These are phyloP conservation scores for Cephus rjabovi DNA, from an alignment of 2,888 invertebrate species.

Conservation along the genomic window DNA sequence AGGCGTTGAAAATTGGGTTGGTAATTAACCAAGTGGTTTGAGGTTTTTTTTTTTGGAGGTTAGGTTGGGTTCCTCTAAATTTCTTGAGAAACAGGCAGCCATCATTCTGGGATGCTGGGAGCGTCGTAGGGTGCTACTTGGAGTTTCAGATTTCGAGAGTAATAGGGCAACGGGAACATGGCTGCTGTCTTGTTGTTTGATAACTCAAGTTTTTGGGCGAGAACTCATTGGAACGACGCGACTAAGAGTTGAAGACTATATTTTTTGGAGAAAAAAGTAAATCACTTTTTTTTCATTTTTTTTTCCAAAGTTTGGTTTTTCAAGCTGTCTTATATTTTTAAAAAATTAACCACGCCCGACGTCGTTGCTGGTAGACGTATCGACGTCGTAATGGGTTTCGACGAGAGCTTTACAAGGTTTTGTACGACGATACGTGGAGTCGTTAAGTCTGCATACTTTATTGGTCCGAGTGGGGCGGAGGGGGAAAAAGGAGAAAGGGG, in stretches of 20 bases:
- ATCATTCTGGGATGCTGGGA: background rate
- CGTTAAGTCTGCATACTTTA: background rate
- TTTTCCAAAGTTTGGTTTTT: background rate
- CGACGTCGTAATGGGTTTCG: background rate
- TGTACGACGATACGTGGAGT: background rate
- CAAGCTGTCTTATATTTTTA: fast-evolving
- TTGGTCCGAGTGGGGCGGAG: slow-evolving; percentile 20
- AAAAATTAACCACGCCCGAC: background rate
- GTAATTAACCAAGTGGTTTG: background rate
- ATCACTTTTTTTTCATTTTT: too few species aligned
- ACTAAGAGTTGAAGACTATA: background rate
- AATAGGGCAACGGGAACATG: background rate
- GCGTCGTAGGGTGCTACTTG: background rate
- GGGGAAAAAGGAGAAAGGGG: slow-evolving; percentile 8
- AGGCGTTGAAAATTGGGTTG: background rate
- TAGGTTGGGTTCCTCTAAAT: background rate
- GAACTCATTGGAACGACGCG: background rate
- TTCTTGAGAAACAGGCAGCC: background rate
- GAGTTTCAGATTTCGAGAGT: background rate
- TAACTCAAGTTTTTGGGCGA: background rate
- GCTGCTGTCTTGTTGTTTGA: background rate
- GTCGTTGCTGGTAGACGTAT: background rate
- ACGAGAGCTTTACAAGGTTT: background rate
- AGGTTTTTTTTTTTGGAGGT: background rate
- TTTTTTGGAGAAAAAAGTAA: background rate